Evolutionary conservation across 2,888 invertebrate species (phyloP).

Genomic region (Rotaria sp.): DNA sequence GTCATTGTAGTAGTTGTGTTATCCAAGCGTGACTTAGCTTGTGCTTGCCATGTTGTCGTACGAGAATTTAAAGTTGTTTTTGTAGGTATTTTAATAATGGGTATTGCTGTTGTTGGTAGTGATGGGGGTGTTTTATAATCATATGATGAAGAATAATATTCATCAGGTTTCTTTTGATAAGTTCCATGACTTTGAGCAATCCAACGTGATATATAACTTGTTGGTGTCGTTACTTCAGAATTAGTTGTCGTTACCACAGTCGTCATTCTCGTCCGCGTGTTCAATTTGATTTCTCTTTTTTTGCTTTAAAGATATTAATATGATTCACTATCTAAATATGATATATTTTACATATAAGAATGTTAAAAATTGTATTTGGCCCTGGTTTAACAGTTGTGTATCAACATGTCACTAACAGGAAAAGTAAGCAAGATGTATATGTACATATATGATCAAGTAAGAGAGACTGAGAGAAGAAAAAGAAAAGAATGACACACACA

Average conservation of each 20-base stretch:
- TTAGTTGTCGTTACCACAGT: not conserved
- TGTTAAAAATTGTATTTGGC: not conserved
- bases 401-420: not conserved
- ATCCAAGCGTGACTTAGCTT: not conserved
- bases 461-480: not conserved
- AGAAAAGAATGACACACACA: not conserved
- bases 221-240: not conserved
- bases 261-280: constrained; percentile 13
- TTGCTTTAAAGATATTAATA: not conserved
- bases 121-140: not conserved
- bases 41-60: not conserved
- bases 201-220: not conserved
- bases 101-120: too few species aligned
- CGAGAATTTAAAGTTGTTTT: too few species aligned
- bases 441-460: not conserved
- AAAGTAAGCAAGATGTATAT: not conserved
- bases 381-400: constrained; percentile 3
- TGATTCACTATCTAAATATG: not conserved
- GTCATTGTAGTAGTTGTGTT: not conserved
- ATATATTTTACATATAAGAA: not conserved
- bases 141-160: not conserved
- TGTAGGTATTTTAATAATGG: too few species aligned
- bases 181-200: not conserved
- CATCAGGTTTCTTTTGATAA: not conserved
- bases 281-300: not conserved